Percentiles rank a stretch among this genome's conserved stretches.
Evolutionary conservation across 2,888 invertebrate genomes (phyloP).

Genomic region (Volucella inanis): DNA sequence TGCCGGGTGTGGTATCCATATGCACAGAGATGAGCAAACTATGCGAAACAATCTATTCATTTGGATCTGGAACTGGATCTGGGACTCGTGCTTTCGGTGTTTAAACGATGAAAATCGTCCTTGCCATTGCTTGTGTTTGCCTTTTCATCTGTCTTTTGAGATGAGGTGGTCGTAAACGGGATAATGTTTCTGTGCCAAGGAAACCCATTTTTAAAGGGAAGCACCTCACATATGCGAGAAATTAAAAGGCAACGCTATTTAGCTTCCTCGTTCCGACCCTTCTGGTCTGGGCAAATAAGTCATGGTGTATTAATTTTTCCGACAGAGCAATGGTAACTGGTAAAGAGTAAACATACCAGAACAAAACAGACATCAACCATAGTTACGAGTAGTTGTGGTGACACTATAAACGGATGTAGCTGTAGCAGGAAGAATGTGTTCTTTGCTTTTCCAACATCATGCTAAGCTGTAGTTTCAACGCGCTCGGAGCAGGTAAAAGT

Average conservation of each 20-base stretch:
- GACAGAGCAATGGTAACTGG: slow-evolving; percentile 17
- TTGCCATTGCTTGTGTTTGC: slow-evolving; percentile 47
- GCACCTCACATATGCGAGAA: slow-evolving; percentile 53
- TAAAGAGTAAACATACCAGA: slow-evolving; percentile 41
- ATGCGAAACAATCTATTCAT: slow-evolving; percentile 50
- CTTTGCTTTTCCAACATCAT: slow-evolving; percentile 50
- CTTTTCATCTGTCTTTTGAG: slow-evolving; percentile 61
- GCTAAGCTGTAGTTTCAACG: background rate
- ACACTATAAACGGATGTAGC: background rate
- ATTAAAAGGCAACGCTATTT: slow-evolving; percentile 53
- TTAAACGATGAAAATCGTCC: slow-evolving; percentile 55
- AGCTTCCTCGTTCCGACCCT: background rate
- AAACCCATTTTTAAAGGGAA: slow-evolving; percentile 21
- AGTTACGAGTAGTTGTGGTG: slow-evolving; percentile 47
- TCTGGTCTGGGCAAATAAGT: slow-evolving; percentile 51
- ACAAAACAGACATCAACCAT: slow-evolving; percentile 39
- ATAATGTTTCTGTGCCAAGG: slow-evolving; percentile 20
- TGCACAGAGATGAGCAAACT: slow-evolving; percentile 2
- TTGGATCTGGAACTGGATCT: slow-evolving; percentile 6
- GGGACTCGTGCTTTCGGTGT: slow-evolving; percentile 22
- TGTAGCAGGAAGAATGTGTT: slow-evolving; percentile 49
- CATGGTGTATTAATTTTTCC: slow-evolving; percentile 48
- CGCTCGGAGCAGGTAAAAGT: slow-evolving; percentile 24
- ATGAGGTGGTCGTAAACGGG: slow-evolving; percentile 10
- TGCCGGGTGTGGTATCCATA: background rate